A percentile compares a stretch with the other conserved stretches of the same genome.
phyloP scores from a whole-genome alignment of 2,797 vertebrate species.

The Falco rusticolus region DNA sequence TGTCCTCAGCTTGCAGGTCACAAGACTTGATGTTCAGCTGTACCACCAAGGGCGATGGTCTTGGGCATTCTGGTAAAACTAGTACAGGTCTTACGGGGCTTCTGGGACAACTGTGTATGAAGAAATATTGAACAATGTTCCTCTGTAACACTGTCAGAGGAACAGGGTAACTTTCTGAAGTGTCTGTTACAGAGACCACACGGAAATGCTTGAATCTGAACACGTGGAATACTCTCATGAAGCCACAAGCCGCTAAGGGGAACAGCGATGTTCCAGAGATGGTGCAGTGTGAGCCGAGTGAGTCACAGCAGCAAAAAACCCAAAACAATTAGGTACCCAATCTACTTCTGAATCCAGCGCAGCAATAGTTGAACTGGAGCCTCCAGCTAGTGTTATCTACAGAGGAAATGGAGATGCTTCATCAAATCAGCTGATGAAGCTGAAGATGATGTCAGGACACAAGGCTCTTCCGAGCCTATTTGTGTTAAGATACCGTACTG shows the following conservation, averaged over 20 bases:
- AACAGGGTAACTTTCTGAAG: neutral
- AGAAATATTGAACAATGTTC: neutral
- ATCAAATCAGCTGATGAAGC: neutral
- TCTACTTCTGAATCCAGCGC: neutral
- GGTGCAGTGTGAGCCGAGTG: rapidly evolving
- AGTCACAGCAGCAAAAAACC: neutral
- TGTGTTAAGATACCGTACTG: neutral
- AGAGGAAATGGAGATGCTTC: neutral
- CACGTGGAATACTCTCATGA: neutral
- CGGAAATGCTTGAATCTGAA: neutral
- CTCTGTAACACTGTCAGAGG: neutral
- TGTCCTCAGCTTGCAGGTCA: neutral
- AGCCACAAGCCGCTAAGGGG: neutral
- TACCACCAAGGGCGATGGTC: neutral
- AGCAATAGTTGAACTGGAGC: neutral
- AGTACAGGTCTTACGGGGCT: neutral
- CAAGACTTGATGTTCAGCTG: neutral
- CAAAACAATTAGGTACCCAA: neutral
- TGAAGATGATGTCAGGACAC: neutral
- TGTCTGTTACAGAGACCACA: neutral
- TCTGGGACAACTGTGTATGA: neutral
- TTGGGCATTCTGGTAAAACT: neutral
- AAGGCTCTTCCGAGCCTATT: neutral
- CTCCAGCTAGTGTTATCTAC: neutral
- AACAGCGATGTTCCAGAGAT: neutral